Evolutionary conservation across 2,888 invertebrate genomes (phyloP).

Genomic region (Drosophila birchii): DNA sequence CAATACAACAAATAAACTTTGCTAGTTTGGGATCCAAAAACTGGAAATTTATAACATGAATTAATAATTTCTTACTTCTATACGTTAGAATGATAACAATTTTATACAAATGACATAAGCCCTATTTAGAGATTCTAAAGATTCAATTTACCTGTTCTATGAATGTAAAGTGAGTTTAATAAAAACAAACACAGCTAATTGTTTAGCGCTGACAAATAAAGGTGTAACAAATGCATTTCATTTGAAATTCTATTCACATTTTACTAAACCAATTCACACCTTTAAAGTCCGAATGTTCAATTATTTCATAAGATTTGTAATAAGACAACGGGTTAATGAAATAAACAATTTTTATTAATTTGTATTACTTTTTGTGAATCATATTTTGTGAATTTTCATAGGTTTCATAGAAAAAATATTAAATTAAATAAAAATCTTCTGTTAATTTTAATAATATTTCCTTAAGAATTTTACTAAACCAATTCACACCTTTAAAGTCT

Average conservation of each 20-base stretch:
- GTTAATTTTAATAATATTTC: not conserved
- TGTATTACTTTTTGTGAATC: too few species aligned
- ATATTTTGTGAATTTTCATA: too few species aligned
- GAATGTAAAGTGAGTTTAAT: conserved; percentile 11
- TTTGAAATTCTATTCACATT: not conserved
- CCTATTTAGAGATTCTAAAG: not conserved
- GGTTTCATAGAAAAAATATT: not conserved
- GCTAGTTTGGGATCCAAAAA: not conserved
- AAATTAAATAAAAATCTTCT: fast-evolving
- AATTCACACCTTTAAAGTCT: too few species aligned
- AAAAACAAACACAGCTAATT: conserved; percentile 9
- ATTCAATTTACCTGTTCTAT: not conserved
- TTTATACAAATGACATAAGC: conserved; percentile 1
- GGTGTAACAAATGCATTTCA: conserved; percentile 2
- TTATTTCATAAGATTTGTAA: conserved; percentile 4
- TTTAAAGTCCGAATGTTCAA: not conserved
- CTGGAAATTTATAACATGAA: not conserved
- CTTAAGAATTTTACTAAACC: too few species aligned
- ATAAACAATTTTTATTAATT: too few species aligned
- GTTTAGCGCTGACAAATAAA: conserved; percentile 7
- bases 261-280: conserved; percentile 4
- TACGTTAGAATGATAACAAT: not conserved
- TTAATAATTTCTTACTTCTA: not conserved
- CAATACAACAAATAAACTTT: too few species aligned
- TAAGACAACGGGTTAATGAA: not conserved